Base-by-base conservation (phyloP, 2,888 invertebrate genomes). In the Parascotia fuliginaria region DNA sequence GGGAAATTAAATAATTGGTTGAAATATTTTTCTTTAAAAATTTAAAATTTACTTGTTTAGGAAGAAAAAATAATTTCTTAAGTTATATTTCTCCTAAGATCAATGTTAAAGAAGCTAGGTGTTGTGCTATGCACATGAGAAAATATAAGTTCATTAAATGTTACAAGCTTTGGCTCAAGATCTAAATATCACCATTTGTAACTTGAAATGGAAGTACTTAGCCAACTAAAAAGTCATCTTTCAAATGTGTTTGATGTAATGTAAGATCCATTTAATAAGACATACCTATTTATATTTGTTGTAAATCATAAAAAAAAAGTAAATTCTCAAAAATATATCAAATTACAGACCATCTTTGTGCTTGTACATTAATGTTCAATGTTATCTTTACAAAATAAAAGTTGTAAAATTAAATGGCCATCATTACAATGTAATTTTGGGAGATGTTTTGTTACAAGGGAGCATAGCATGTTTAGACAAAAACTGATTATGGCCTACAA, bases 31-130 rank as follows among this genome's bases (percentile, higher is more conserved):
- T 56, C 54, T 63, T 66, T 53, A 65, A 70, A 55, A 31, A 56
- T 66, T 47, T 70, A 60, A 60, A 63, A 65, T 59, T 64, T 60
- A 58, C 42, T 70, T 73, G 66, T 68, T 60, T 62, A 61, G 66
- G 68, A 66, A 70, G 65, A 73, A 72, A 68, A 68, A 66, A 72
- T 73, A 75, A 75, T 70, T 77, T 75, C 69, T 62, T 81, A 81
- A 81, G 77, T 74, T 72, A 67, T 66, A 73, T 75, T 81, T 81
- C 76, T 80, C 78, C 65, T 83, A 83, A 83, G 82, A 77, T 81
- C 75, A 78, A 78, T 68, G 77, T 58, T 68, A 64, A 49, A 53
- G 62, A 70, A 65, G 55, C 57, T 58, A 46, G 55, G 60, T 70
- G 72, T 60, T 60, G 65, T 72, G 63, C 59, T 49, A 50, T 47